phyloP scores from a whole-genome alignment of 2,888 invertebrate species.

The Mimumesa dahlbomi region DNA sequence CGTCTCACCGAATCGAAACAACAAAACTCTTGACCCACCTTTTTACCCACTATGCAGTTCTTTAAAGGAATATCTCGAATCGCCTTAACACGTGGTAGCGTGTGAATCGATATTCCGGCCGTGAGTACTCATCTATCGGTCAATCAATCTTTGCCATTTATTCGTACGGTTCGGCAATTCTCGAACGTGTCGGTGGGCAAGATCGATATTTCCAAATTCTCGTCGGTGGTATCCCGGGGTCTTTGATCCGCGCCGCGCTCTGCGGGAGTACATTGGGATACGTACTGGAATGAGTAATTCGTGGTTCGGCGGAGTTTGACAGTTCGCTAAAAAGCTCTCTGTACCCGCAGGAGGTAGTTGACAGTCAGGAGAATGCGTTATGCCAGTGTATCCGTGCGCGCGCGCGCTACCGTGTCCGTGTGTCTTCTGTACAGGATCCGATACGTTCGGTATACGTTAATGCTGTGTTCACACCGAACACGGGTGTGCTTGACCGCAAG shows the following conservation, averaged over 20 bases:
- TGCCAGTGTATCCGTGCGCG: conserved; percentile 15
- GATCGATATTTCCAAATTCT: conserved; percentile 59
- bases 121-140: conserved; percentile 29
- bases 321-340: conserved; percentile 66
- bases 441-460: conserved; percentile 21
- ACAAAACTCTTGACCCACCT: no score
- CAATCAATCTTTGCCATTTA: conserved; percentile 45
- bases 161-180: conserved; percentile 44
- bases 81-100: no score
- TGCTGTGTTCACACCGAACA: conserved; percentile 20
- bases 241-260: conserved; percentile 52
- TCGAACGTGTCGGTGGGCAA: conserved; percentile 42
- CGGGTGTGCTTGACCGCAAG: conserved; percentile 16
- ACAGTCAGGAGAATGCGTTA: conserved; percentile 58
- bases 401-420: conserved; percentile 8
- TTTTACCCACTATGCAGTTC: no score
- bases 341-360: conserved; percentile 48
- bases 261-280: conserved; percentile 47
- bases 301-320: conserved; percentile 64
- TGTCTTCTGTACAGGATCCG: conserved; percentile 18
- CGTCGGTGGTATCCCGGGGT: conserved; percentile 38
- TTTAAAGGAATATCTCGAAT: no score
- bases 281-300: conserved; percentile 64
- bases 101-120: no score
- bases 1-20: no score